Conservation (phyloP, 1,140 invertebrate genomes). For the Drosophila navojoa region DNA sequence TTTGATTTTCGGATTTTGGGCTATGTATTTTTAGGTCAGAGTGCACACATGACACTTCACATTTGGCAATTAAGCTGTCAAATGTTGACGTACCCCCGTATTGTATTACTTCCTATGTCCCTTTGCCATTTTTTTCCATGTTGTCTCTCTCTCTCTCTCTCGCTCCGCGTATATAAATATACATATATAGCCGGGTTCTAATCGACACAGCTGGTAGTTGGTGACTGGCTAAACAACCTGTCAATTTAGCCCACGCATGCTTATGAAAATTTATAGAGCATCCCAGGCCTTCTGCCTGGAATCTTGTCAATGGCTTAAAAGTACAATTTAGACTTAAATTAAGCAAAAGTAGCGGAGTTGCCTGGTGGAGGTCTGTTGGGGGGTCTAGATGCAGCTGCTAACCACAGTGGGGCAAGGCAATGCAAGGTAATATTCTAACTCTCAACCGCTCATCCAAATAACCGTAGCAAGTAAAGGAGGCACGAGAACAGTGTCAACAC, state of each 20-base stretch:
- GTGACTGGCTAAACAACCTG: conserved; percentile 21
- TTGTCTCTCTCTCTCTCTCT: conserved; percentile 1
- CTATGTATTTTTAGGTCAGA: conserved; percentile 40
- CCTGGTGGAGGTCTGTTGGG: neutral
- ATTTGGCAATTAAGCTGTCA: conserved; percentile 59
- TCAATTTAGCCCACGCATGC: conserved; percentile 20
- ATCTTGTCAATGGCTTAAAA: conserved; percentile 57
- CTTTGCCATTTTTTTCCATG: too few relatives aligned
- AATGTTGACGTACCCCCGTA: conserved; percentile 26
- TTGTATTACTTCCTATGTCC: neutral
- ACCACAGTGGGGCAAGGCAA: conserved; percentile 12
- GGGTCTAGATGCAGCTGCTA: neutral
- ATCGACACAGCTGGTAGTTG: conserved; percentile 7
- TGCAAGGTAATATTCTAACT: conserved; percentile 29
- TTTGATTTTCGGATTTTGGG: conserved; percentile 11
- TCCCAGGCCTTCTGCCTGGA: conserved; percentile 24
- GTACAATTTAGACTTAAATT: conserved; percentile 65
- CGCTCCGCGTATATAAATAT: neutral
- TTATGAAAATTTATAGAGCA: conserved; percentile 28
- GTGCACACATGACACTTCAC: conserved; percentile 42
- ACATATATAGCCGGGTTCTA: neutral
- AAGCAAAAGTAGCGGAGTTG: conserved; percentile 2
- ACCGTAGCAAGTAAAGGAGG: conserved; percentile 48
- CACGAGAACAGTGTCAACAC: conserved; percentile 54
- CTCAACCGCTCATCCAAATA: conserved; percentile 19